Base-by-base conservation (phyloP, 2,888 invertebrate genomes). In the Mesodorylaimus sp. region DNA sequence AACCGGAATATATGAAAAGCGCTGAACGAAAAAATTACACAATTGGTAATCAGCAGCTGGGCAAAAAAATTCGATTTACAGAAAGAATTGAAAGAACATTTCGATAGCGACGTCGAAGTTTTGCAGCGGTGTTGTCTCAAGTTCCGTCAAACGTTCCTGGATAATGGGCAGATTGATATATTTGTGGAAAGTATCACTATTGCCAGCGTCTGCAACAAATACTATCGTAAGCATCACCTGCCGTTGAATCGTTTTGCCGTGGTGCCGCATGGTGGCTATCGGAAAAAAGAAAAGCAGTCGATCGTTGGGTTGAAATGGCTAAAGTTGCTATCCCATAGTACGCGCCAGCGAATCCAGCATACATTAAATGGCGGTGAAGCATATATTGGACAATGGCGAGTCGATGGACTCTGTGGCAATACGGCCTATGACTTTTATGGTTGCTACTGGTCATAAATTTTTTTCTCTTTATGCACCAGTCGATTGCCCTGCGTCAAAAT, bases 31-130 rank as follows among this genome's bases (percentile, higher is more conserved):
- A n/a, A n/a, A n/a, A n/a, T n/a, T n/a, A n/a, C n/a, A n/a, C n/a
- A n/a, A n/a, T n/a, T n/a, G n/a, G n/a, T n/a, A n/a, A n/a, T n/a
- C n/a, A n/a, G n/a, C n/a, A n/a, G n/a, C n/a, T n/a, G n/a, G n/a
- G n/a, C n/a, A n/a, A n/a, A n/a, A n/a, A n/a, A 7, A 3, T 59
- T 58, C 39, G 45, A 58, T 50, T 55, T 58, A 44, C 27, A 50
- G 36, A 38, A 52, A n/a, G 56, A 59, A 41, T 46, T 58, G 13
- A 32, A 24, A 2, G 48, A 50, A 23, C 58, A 57, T 41, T 59
- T 58, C 45, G 27, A 27, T 2, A 46, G 38, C 2, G 57, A 59
- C 48, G 56, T 59, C 3, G 5, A 43, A 2, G 50, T 56, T 37
- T 39, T 53, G 29, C 24, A 36, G 21, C 42, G 24, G 48, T 45